Base-by-base conservation (phyloP, 2,113 vertebrate species). In the Leptocoma aspasia region DNA sequence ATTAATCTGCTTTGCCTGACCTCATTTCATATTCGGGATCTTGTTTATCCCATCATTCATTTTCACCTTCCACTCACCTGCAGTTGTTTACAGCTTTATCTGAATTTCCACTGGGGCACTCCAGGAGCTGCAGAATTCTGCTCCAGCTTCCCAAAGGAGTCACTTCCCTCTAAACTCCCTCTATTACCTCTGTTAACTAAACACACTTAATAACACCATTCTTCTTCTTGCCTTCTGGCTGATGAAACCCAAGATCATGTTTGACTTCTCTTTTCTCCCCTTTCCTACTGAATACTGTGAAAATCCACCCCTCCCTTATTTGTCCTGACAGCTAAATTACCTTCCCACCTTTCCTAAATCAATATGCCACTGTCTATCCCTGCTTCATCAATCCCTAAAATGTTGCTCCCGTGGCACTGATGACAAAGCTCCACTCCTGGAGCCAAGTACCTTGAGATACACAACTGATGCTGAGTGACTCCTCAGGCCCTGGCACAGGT, bases 251-350 rank as follows among this genome's bases (percentile, higher is more conserved):
- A 80, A 92, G 79, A 90, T 97, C 50, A 1, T 35, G 76, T 88
- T 93, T 95, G 94, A 95, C 88, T 96, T 92, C 88, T 61, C 54
- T 82, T 85, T 88, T 88, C 66, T 90, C 70, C 68, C 53, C 71
- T 80, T 12, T 90, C 54, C 54, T 30, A 15, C 54, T 13, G 70
- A 65, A 83, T 21, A 2, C 33, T 53, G 71, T 2, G 3, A 52
- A 89, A 91, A 45, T 8, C 63, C 66, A 24, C 88, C 63, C 88
- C 85, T 86, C 89, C 88, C 71, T 88, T 83, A 90, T 93, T 83
- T 90, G 54, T 80, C 88, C 90, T 90, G 94, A 90, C 92, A 93
- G 63, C 66, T 86, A 57, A 94, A 95, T 92, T 90, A 66, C 88
- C 92, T 95, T 52, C 92, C 92, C 82, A 92, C 92, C 63, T 86